A percentile compares a stretch with the other conserved stretches of the same genome.
Evolutionary conservation across 2,113 vertebrate genomes (phyloP).

Genomic region (Dolichallabes microphthalmus): DNA sequence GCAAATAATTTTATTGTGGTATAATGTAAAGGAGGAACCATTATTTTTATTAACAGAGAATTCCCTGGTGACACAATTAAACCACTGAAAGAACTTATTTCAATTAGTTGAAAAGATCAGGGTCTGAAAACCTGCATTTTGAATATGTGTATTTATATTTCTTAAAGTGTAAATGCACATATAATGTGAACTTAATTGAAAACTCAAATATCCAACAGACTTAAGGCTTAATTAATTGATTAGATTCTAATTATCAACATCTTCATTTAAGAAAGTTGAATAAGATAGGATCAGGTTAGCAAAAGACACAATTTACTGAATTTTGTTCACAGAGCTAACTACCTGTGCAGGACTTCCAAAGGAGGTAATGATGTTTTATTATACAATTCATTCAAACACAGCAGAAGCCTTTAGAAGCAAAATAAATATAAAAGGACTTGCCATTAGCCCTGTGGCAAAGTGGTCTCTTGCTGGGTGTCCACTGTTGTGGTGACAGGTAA

Average conservation of each 20-base stretch:
- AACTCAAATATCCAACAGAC: background rate
- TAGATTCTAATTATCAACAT: background rate
- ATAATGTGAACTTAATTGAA: background rate
- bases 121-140: background rate
- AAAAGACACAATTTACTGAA: slow-evolving; percentile 14
- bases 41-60: background rate
- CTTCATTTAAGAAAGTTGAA: slow-evolving; percentile 11
- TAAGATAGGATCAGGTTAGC: slow-evolving; percentile 9
- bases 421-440: slow-evolving; percentile 23
- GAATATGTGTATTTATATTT: background rate
- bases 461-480: slow-evolving; percentile 60
- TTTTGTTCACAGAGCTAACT: slow-evolving; percentile 23
- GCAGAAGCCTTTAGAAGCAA: background rate
- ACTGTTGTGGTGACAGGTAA: slow-evolving; percentile 72
- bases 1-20: no score
- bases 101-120: background rate
- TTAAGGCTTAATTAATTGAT: background rate
- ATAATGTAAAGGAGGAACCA: background rate
- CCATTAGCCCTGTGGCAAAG: slow-evolving; percentile 55
- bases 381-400: slow-evolving; percentile 23
- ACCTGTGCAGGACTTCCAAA: background rate
- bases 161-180: background rate
- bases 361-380: slow-evolving; percentile 37
- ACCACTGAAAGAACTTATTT: background rate
- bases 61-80: background rate